These are phyloP conservation scores for Ormyrus nitidulus DNA, from an alignment of 2,888 invertebrate species.

Conservation along the genomic window DNA sequence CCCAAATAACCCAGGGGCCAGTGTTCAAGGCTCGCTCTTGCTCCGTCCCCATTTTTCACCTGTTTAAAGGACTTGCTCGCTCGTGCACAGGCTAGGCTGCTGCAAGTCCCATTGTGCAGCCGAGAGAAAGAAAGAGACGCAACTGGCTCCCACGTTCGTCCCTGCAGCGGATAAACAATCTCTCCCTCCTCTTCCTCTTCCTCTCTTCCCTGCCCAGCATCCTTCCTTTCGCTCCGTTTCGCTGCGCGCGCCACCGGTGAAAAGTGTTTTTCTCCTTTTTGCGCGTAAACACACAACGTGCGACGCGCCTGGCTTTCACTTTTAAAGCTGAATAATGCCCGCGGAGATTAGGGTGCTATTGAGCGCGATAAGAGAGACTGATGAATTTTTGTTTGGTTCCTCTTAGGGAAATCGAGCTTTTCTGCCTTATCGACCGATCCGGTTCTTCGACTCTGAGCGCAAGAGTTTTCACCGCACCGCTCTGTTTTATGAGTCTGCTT, in stretches of 20 bases:
- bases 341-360: constrained; percentile 20
- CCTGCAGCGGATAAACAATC: constrained; percentile 52
- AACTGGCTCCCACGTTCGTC: constrained; percentile 50
- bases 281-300: constrained; percentile 4
- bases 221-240: constrained; percentile 4
- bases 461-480: too few relatives aligned
- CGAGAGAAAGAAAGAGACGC: constrained; percentile 12
- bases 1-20: too few relatives aligned
- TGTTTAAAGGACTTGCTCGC: constrained; percentile 43
- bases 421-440: constrained; percentile 23
- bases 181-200: constrained; percentile 48
- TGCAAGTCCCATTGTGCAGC: constrained; percentile 38
- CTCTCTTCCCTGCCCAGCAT: constrained; percentile 25
- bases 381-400: background rate
- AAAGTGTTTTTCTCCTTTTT: constrained; percentile 28
- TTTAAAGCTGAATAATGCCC: constrained; percentile 11
- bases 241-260: constrained; percentile 21
- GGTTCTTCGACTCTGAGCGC: constrained; percentile 3
- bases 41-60: constrained; percentile 52
- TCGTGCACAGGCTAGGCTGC: background rate
- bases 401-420: constrained; percentile 13
- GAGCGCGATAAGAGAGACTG: background rate
- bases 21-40: background rate
- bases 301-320: constrained; percentile 19
- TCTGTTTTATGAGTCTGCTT: too few relatives aligned